phyloP scores from a whole-genome alignment of 1,140 invertebrate genomes.

The Drosophila arawakana region DNA sequence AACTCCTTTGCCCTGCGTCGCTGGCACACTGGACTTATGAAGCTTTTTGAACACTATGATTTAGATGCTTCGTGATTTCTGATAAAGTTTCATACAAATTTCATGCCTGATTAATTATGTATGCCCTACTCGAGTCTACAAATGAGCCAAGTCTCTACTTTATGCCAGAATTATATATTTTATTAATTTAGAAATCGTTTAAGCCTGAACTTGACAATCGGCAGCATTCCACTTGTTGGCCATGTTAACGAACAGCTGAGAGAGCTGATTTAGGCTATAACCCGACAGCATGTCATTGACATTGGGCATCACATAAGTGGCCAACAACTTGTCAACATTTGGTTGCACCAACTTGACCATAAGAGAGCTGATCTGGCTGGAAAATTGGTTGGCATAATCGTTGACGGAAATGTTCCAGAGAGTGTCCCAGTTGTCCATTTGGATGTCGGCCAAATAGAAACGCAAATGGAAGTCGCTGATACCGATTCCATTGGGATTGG shows the following conservation, averaged over 20 bases:
- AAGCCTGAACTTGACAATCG: constrained; percentile 29
- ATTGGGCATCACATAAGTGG: constrained; percentile 35
- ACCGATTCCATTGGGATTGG: constrained; percentile 46
- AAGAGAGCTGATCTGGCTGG: constrained; percentile 14
- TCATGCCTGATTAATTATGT: constrained; percentile 13
- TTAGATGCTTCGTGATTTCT: background rate
- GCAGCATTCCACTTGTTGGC: constrained; percentile 29
- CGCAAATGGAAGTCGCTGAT: constrained; percentile 49
- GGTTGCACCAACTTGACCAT: constrained; percentile 51
- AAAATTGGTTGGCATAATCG: constrained; percentile 49
- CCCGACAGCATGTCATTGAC: constrained; percentile 44
- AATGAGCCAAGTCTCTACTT: background rate
- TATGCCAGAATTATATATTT: constrained; percentile 6
- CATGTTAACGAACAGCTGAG: constrained; percentile 26
- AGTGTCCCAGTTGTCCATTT: constrained; percentile 64
- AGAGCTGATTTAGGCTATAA: constrained; percentile 53
- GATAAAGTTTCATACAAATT: background rate
- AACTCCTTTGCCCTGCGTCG: constrained; percentile 1
- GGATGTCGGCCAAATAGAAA: constrained; percentile 54
- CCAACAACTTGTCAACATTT: constrained; percentile 23
- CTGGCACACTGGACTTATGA: background rate
- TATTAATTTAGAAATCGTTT: background rate
- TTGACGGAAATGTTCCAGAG: constrained; percentile 62
- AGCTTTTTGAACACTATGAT: background rate
- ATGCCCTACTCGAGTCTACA: background rate